Evolutionary conservation across 2,797 vertebrate species (phyloP), one percentile per base, ranked within the genome.

Genomic region (Parauchenoglanis punctatus): DNA sequence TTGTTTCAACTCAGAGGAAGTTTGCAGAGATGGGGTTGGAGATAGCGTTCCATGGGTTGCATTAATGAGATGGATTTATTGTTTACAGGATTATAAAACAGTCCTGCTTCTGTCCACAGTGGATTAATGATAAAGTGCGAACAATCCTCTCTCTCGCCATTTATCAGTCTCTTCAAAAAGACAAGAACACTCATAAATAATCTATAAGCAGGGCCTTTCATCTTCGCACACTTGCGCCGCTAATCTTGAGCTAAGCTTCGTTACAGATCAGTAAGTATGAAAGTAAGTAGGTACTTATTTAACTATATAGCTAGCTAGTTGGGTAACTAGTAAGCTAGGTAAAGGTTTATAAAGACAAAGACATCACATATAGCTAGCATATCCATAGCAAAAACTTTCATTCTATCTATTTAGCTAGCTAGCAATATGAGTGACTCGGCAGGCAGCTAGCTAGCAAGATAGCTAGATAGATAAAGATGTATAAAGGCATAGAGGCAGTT

Each of bases 21-120:
- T 25, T 15, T 7, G 46, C 23, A 6, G 25, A 28, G 73, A 49
- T 15, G 2, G 1, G 10, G 23, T 2, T 12, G 46, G 49, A 28
- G 73, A 76, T 28, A 8, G 15, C 13, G 73, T 15, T 76, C 17
- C 12, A 4, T 76, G 73, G 46, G n/a, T 7, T 46, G n/a, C 76
- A 77, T 18, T 46, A 63, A 61, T 25, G 13, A 28, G 46, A 31
- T 20, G n/a, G 8, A 23, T 76, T 59, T 46, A 35, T 31, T 25
- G 10, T 85, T 84, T 56, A 76, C 23, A 63, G 58, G 72, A 85
- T 76, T 65, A 85, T 63, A n/a, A 76, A 85, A 85, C 54, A 18
- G 49, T 7, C 25, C 56, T 58, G 25, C 63, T 81, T 56, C 77
- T 40, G 52, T 58, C 20, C 61, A 25, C 23, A 75, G 44, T 23